phyloP scores from a whole-genome alignment of 2,888 invertebrate genomes.

The Eudasyphora cyanicolor region DNA sequence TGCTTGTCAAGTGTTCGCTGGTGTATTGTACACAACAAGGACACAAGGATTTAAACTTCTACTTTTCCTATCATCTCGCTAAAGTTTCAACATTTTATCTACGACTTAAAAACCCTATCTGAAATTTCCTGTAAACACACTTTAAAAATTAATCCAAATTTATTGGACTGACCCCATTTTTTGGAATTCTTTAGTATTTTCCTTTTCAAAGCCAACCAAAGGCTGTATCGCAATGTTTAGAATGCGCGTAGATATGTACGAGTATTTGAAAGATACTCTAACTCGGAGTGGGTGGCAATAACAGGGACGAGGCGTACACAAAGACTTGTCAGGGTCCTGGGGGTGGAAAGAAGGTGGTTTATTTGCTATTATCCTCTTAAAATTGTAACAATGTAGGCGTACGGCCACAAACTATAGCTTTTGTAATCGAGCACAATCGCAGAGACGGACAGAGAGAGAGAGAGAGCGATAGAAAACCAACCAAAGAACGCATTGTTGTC shows the following conservation, averaged over 20 bases:
- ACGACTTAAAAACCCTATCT: constrained; percentile 10
- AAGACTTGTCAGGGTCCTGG: too few species aligned
- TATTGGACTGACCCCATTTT: constrained; percentile 52
- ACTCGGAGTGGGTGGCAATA: not conserved
- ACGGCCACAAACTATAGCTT: not conserved
- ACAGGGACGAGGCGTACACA: not conserved
- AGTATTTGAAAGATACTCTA: not conserved
- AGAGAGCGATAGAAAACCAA: not conserved
- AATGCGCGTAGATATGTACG: too few species aligned
- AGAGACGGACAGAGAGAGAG: not conserved
- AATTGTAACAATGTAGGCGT: constrained; percentile 50
- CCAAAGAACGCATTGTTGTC: not conserved
- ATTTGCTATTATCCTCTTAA: constrained; percentile 23
- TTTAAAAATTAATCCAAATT: constrained; percentile 46
- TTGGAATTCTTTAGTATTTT: not conserved
- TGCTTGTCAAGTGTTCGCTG: not conserved
- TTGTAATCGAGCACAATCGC: not conserved
- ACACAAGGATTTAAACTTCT: not conserved
- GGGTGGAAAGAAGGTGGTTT: too few species aligned
- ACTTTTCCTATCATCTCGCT: not conserved
- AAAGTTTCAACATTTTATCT: constrained; percentile 4
- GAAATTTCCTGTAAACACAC: not conserved
- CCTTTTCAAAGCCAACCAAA: not conserved
- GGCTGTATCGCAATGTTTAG: not conserved
- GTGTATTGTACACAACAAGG: not conserved